A percentile compares a stretch with the other conserved stretches of the same genome.
Conservation (phyloP, 2,113 vertebrate species). For the Siniperca chuatsi region DNA sequence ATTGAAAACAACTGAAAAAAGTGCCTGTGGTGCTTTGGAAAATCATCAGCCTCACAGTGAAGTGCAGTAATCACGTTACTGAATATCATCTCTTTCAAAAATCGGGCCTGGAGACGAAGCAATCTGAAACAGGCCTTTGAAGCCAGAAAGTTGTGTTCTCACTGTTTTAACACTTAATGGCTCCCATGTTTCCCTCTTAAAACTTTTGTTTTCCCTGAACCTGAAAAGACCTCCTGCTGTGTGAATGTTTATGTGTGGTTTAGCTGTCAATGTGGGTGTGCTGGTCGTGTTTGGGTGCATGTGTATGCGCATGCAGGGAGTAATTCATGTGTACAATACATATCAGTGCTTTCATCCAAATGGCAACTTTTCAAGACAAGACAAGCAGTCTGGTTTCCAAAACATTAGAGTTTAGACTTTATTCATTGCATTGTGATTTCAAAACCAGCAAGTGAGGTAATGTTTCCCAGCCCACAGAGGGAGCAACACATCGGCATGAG, state of each 20-base stretch:
- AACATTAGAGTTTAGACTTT: not conserved
- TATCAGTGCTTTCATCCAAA: not conserved
- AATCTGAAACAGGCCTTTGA: conserved; percentile 32
- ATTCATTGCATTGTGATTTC: not conserved
- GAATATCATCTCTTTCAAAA: conserved; percentile 6
- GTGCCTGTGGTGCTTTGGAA: conserved; percentile 1
- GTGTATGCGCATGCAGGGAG: not conserved
- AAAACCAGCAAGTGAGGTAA: not conserved
- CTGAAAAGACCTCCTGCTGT: conserved; percentile 42
- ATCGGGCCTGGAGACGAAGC: not conserved
- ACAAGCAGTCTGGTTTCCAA: not conserved
- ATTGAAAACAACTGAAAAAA: not conserved
- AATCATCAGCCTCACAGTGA: not conserved
- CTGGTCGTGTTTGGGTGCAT: conserved; percentile 6
- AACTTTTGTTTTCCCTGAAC: conserved; percentile 53
- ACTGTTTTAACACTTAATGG: conserved; percentile 53
- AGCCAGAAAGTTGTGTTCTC: conserved; percentile 43
- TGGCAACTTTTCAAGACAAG: conserved; percentile 7
- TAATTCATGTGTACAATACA: not conserved
- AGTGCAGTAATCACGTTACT: conserved; percentile 12
- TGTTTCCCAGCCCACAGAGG: conserved; percentile 3
- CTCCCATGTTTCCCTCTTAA: conserved; percentile 58
- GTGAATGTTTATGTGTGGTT: conserved; percentile 23
- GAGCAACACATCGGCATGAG: not conserved
- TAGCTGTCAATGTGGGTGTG: conserved; percentile 13